Evolutionary conservation across 2,888 invertebrate genomes (phyloP).

Genomic region (Drosophila parthenogenetica): DNA sequence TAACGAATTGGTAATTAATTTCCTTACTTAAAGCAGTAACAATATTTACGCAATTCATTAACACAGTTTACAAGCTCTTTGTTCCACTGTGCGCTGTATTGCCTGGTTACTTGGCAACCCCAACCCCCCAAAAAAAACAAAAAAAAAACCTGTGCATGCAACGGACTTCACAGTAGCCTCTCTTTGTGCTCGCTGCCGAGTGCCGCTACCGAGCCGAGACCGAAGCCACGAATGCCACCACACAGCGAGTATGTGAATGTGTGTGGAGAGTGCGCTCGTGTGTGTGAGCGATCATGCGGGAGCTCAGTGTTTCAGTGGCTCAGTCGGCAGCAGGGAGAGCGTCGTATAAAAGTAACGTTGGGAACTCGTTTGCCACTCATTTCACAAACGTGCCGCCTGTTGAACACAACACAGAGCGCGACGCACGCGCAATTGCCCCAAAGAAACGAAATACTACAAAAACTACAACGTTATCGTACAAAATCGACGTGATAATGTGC

Average conservation of each 20-base stretch:
- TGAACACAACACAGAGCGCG: slow-evolving; percentile 72
- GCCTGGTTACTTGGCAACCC: slow-evolving; percentile 55
- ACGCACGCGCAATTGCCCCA: slow-evolving; percentile 59
- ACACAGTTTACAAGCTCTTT: background rate
- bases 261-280: slow-evolving; percentile 10
- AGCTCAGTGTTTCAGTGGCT: slow-evolving; percentile 46
- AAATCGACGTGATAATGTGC: slow-evolving; percentile 67
- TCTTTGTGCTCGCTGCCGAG: slow-evolving; percentile 73
- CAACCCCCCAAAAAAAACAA: slow-evolving; percentile 41
- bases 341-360: slow-evolving; percentile 84
- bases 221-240: slow-evolving; percentile 54
- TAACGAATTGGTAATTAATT: background rate
- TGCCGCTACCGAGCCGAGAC: slow-evolving; percentile 69
- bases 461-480: slow-evolving; percentile 22
- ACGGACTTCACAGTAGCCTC: slow-evolving; percentile 77
- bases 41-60: slow-evolving; percentile 29
- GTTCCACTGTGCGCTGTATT: slow-evolving; percentile 55
- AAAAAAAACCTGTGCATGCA: slow-evolving; percentile 46
- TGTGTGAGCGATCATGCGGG: slow-evolving; percentile 70
- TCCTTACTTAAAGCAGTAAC: background rate
- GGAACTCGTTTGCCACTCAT: slow-evolving; percentile 84
- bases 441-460: slow-evolving; percentile 34
- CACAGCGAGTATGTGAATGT: slow-evolving; percentile 20
- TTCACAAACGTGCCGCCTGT: slow-evolving; percentile 82
- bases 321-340: slow-evolving; percentile 48